phyloP scores from a whole-genome alignment of 2,113 vertebrate genomes.

The Fukomys damarensis region DNA sequence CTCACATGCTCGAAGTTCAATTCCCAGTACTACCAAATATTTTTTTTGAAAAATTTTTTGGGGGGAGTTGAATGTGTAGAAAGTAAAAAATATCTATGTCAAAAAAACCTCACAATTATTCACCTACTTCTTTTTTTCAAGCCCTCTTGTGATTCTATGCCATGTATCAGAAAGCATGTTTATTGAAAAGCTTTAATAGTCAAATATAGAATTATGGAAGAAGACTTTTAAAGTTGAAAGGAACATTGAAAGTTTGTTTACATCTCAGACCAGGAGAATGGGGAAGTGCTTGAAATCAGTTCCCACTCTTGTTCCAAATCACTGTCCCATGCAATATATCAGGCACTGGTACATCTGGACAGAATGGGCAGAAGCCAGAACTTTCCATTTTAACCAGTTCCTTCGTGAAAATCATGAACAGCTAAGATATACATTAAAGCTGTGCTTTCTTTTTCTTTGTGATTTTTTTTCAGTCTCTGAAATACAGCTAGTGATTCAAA shows the following conservation, averaged over 20 bases:
- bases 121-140: neutral
- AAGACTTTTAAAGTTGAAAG: slow-evolving; percentile 50
- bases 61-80: slow-evolving; percentile 34
- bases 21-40: neutral
- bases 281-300: slow-evolving; percentile 39
- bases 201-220: neutral
- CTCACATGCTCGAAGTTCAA: neutral
- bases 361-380: neutral
- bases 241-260: neutral
- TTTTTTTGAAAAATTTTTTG: too few relatives aligned
- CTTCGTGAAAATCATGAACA: slow-evolving; percentile 13
- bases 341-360: slow-evolving; percentile 38
- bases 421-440: slow-evolving; percentile 53
- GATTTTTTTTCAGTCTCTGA: slow-evolving; percentile 53
- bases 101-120: neutral
- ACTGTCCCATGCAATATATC: slow-evolving; percentile 20
- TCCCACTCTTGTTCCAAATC: neutral
- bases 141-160: neutral
- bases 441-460: slow-evolving; percentile 53
- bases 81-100: neutral
- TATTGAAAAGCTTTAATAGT: slow-evolving; percentile 55
- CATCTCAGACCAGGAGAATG: neutral
- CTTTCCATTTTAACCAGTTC: neutral
- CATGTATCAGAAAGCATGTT: neutral
- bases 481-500: neutral